These are phyloP conservation scores for Platypus cylindrus DNA, from an alignment of 2,888 invertebrate genomes.

Conservation along the genomic window DNA sequence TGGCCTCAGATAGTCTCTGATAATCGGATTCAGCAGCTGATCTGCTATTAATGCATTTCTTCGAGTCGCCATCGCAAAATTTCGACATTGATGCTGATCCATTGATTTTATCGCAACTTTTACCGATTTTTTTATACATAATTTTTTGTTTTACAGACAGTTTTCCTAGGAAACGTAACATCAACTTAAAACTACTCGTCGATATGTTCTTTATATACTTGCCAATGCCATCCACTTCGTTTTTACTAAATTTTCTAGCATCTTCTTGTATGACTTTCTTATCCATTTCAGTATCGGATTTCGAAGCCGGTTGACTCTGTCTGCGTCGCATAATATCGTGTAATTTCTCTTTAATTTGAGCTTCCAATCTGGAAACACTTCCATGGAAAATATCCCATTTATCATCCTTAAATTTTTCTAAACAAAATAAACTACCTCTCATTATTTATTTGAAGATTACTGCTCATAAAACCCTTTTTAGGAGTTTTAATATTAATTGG, in stretches of 20 bases:
- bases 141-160: slow-evolving; percentile 29
- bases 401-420: not conserved
- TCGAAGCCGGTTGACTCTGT: slow-evolving; percentile 26
- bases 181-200: slow-evolving; percentile 1
- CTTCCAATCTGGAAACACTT: slow-evolving; percentile 27
- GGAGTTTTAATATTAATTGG: slow-evolving; percentile 19
- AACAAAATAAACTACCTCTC: slow-evolving; percentile 21
- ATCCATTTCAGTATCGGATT: slow-evolving; percentile 28
- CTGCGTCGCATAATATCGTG: slow-evolving; percentile 34
- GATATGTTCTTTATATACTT: slow-evolving; percentile 12
- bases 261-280: slow-evolving; percentile 35
- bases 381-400: slow-evolving; percentile 1
- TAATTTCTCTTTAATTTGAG: slow-evolving; percentile 36
- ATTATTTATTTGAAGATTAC: slow-evolving; percentile 29
- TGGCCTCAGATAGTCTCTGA: slow-evolving; percentile 44
- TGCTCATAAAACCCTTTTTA: slow-evolving; percentile 20
- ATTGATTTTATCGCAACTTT: slow-evolving; percentile 35
- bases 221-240: slow-evolving; percentile 29
- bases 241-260: slow-evolving; percentile 34
- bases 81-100: slow-evolving; percentile 19
- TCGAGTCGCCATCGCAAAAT: slow-evolving; percentile 22
- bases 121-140: slow-evolving; percentile 35
- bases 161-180: slow-evolving; percentile 20
- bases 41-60: slow-evolving; percentile 5
- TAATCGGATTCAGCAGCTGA: slow-evolving; percentile 37